These are phyloP conservation scores for Euzetes globulus DNA, from an alignment of 2,888 invertebrate genomes.

Conservation along the genomic window DNA sequence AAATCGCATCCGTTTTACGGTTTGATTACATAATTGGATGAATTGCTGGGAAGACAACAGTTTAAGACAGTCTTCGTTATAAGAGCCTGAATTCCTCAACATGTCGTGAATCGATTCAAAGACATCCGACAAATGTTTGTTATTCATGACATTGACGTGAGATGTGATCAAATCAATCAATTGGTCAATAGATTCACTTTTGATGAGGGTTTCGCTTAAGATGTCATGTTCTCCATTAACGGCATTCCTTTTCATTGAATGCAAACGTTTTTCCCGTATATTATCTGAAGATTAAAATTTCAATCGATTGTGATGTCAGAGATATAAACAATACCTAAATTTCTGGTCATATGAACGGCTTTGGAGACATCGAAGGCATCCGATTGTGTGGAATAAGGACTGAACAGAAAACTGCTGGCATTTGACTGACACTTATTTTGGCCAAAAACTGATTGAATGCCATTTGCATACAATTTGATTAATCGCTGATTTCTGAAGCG, in stretches of 20 bases:
- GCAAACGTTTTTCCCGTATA: background rate
- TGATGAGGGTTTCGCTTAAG: conserved; percentile 36
- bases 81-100: conserved; percentile 25
- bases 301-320: background rate
- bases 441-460: background rate
- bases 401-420: background rate
- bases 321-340: background rate
- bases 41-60: conserved; percentile 25
- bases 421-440: background rate
- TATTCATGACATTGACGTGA: conserved; percentile 39
- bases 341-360: background rate
- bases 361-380: background rate
- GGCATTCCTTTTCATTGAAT: background rate
- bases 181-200: conserved; percentile 22
- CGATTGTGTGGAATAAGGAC: background rate
- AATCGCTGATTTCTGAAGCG: background rate
- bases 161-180: conserved; percentile 33
- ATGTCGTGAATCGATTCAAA: conserved; percentile 31
- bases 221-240: conserved; percentile 33
- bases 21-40: conserved; percentile 34
- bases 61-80: background rate
- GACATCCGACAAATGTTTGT: conserved; percentile 33
- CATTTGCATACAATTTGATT: background rate
- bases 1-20: conserved; percentile 36
- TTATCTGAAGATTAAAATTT: background rate